Conservation (phyloP, 2,113 vertebrate genomes). For the Pomatostomus ruficeps region DNA sequence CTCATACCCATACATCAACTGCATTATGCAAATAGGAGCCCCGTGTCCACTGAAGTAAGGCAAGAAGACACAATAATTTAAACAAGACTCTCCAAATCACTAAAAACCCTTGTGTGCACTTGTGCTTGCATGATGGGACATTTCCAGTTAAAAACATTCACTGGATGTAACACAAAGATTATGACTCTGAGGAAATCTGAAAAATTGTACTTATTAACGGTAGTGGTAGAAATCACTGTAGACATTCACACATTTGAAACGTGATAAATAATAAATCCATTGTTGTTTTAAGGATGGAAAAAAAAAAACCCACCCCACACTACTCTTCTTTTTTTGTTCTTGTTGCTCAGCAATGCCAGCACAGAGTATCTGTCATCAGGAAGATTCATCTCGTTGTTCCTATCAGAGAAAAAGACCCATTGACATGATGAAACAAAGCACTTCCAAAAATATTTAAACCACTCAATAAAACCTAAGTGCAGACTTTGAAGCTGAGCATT, state of each 20-base stretch:
- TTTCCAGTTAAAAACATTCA: not conserved
- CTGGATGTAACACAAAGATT: not conserved
- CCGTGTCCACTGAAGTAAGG: not conserved
- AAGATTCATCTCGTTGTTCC: not conserved
- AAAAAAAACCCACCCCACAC: not conserved
- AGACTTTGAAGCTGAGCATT: not conserved
- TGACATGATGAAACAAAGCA: constrained; percentile 11
- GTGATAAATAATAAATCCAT: not conserved
- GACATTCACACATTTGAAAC: not conserved
- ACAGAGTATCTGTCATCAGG: not conserved
- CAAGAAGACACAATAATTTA: not conserved
- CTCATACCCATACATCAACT: not conserved
- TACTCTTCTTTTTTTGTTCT: not conserved
- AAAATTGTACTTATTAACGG: not conserved
- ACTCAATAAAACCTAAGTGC: not conserved
- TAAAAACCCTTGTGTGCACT: not conserved
- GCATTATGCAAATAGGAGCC: not conserved
- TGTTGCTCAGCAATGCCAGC: not conserved
- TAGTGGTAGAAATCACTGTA: not conserved
- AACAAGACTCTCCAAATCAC: not conserved
- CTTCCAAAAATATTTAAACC: constrained; percentile 23
- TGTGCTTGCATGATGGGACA: not conserved
- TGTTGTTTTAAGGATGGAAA: not conserved
- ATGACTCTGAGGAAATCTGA: not conserved
- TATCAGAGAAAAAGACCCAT: not conserved